Percentiles rank a stretch among this genome's conserved stretches.
These are phyloP conservation scores for Salvelinus sp. DNA, from an alignment of 2,113 vertebrate species.

Conservation along the genomic window DNA sequence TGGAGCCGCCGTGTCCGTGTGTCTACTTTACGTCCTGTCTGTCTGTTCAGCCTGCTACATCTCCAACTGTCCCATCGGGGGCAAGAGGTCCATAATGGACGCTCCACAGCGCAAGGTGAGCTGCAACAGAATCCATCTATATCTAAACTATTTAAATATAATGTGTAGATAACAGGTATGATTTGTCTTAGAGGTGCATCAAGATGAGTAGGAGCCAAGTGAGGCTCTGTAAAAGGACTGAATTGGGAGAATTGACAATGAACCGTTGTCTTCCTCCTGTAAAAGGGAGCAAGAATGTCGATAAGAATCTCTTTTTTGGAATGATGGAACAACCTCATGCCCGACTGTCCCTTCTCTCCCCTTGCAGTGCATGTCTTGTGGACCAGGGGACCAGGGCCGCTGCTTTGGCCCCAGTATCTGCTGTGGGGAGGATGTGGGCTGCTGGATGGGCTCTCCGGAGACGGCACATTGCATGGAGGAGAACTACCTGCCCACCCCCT, in stretches of 20 bases:
- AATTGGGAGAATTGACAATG: no score
- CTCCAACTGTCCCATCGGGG: conserved; percentile 94
- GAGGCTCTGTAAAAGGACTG: no score
- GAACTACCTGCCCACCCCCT: conserved; percentile 75
- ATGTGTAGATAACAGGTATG: background rate
- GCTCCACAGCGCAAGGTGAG: conserved; percentile 81
- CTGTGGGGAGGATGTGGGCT: conserved; percentile 78
- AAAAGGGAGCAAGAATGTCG: background rate
- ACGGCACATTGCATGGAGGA: conserved; percentile 77
- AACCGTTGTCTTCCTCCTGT: no score
- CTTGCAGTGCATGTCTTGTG: conserved; percentile 75
- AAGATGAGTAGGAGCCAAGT: no score
- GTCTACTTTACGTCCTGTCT: conserved; percentile 81
- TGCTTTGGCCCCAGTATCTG: conserved; percentile 83
- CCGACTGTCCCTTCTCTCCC: background rate
- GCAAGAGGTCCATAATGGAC: conserved; percentile 84
- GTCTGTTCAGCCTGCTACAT: conserved; percentile 91
- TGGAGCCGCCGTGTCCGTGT: conserved; percentile 64
- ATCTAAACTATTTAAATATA: background rate
- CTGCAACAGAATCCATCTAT: background rate
- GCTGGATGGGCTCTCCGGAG: conserved; percentile 74
- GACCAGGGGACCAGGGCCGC: conserved; percentile 70
- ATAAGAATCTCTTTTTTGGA: background rate
- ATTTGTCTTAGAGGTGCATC: no score
- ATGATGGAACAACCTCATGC: background rate